Evolutionary conservation across 2,797 vertebrate genomes (phyloP).

Genomic region (Sphaeramia orbicularis): DNA sequence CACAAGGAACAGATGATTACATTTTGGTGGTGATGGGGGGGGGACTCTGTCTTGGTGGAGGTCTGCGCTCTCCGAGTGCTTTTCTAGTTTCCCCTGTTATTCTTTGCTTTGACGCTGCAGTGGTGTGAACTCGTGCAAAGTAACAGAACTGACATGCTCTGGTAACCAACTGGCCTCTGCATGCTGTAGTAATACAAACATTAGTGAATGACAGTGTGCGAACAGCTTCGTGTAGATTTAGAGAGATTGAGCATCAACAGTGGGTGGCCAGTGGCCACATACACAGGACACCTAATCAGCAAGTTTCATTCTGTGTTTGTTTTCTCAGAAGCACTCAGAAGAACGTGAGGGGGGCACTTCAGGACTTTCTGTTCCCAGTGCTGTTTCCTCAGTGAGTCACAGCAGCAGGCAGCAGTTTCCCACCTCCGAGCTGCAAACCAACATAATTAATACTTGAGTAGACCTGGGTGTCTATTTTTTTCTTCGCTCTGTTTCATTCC

Average conservation of each 20-base stretch:
- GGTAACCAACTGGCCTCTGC: slow-evolving; percentile 62
- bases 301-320: slow-evolving; percentile 38
- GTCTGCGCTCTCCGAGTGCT: too few species aligned
- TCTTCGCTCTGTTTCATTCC: slow-evolving; percentile 37
- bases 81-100: slow-evolving; percentile 1
- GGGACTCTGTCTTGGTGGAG: too few species aligned
- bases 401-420: slow-evolving; percentile 32
- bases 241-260: slow-evolving; percentile 45
- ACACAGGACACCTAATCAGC: slow-evolving; percentile 47
- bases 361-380: slow-evolving; percentile 56
- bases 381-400: slow-evolving; percentile 40
- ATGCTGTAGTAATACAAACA: slow-evolving; percentile 45
- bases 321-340: slow-evolving; percentile 40
- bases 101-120: slow-evolving; percentile 34
- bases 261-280: background rate
- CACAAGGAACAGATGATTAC: too few species aligned
- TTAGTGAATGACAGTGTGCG: slow-evolving; percentile 54
- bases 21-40: too few species aligned
- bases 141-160: slow-evolving; percentile 53
- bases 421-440: slow-evolving; percentile 48
- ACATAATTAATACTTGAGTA: slow-evolving; percentile 65
- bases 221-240: slow-evolving; percentile 62
- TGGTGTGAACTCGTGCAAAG: slow-evolving; percentile 30
- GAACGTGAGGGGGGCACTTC: slow-evolving; percentile 33
- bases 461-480: slow-evolving; percentile 41